These are phyloP conservation scores for Thripadectes ignobilis DNA, from an alignment of 2,797 vertebrate species.

Conservation along the genomic window DNA sequence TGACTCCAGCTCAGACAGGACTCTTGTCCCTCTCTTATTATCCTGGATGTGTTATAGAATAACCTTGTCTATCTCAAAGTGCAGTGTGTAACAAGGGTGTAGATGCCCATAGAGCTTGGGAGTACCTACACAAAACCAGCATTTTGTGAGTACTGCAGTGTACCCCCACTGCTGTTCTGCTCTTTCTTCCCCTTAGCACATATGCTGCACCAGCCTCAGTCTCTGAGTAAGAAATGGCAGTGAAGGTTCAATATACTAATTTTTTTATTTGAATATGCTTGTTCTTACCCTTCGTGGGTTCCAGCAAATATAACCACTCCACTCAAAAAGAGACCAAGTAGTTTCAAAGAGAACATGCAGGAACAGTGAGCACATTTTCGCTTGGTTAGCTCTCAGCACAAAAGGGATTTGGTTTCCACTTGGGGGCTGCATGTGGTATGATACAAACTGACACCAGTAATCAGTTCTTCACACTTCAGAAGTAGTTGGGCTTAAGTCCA, in stretches of 20 bases:
- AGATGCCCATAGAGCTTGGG: background rate
- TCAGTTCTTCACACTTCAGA: background rate
- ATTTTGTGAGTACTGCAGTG: background rate
- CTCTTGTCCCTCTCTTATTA: background rate
- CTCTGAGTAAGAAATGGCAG: background rate
- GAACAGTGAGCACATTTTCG: background rate
- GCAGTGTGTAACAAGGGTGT: background rate
- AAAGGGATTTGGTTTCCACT: background rate
- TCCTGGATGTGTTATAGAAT: background rate
- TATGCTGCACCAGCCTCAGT: background rate
- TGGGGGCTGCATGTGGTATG: accelerated
- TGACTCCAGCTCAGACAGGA: background rate
- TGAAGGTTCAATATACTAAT: background rate
- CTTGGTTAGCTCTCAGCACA: background rate
- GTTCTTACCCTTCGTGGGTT: background rate
- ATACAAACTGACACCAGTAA: background rate
- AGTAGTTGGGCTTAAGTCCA: background rate
- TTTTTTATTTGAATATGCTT: background rate
- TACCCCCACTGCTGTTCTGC: background rate
- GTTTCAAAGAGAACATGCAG: background rate
- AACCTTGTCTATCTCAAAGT: background rate
- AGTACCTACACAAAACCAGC: background rate
- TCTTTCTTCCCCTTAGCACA: background rate
- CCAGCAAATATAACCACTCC: background rate
- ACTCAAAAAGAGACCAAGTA: background rate